Percentiles rank a stretch among this genome's conserved stretches.
These are phyloP conservation scores for Neodiprion virginianus DNA, from an alignment of 1,140 invertebrate genomes.

Conservation along the genomic window DNA sequence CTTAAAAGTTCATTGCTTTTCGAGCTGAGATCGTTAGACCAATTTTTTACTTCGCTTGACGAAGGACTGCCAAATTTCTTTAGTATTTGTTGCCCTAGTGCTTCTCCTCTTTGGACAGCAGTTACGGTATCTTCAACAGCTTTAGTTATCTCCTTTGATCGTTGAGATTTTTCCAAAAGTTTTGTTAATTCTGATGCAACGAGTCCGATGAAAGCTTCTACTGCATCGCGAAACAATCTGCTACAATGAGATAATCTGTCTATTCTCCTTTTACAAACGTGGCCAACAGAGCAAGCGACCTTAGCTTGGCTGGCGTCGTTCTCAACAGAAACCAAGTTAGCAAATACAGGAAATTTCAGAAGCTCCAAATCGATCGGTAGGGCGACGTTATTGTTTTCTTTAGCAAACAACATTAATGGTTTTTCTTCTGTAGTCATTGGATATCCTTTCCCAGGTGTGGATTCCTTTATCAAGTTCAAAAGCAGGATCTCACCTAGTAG, in stretches of 20 bases:
- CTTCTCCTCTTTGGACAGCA: constrained; percentile 48
- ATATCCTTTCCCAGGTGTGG: constrained; percentile 74
- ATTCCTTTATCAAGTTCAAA: constrained; percentile 67
- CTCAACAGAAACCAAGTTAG: constrained; percentile 81
- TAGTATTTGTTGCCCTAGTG: constrained; percentile 42
- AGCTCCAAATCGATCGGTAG: constrained; percentile 69
- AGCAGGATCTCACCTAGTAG: constrained; percentile 72
- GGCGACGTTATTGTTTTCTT: constrained; percentile 85
- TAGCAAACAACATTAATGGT: constrained; percentile 84
- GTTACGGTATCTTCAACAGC: constrained; percentile 57
- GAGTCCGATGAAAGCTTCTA: constrained; percentile 69
- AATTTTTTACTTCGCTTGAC: constrained; percentile 45
- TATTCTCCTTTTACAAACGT: constrained; percentile 81
- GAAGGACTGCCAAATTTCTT: constrained; percentile 39
- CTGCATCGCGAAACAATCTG: constrained; percentile 71
- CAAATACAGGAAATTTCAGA: constrained; percentile 85
- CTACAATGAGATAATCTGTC: constrained; percentile 72
- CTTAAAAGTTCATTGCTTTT: constrained; percentile 55
- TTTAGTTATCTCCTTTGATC: constrained; percentile 60
- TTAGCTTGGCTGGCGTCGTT: constrained; percentile 90
- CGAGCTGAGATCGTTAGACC: constrained; percentile 53
- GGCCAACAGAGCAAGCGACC: constrained; percentile 85
- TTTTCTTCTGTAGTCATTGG: constrained; percentile 73
- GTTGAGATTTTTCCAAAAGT: constrained; percentile 60
- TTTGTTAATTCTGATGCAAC: constrained; percentile 64